These are phyloP conservation scores for Eupithecia pulchellata DNA, from an alignment of 2,888 invertebrate species.

Conservation along the genomic window DNA sequence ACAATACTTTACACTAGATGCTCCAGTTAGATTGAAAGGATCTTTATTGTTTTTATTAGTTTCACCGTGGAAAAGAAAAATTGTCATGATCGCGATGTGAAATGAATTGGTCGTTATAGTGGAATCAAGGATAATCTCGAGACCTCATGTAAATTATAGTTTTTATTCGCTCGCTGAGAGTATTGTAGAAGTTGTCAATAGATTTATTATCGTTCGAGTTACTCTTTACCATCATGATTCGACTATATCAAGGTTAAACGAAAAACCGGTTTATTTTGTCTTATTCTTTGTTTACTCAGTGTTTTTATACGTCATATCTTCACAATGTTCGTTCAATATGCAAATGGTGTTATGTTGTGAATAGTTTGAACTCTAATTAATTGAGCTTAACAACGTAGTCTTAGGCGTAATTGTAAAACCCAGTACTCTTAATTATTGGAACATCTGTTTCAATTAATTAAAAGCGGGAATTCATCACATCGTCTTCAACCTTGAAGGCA, in stretches of 20 bases:
- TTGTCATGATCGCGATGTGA: neutral
- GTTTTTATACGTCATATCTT: neutral
- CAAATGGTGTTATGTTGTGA: neutral
- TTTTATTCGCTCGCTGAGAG: neutral
- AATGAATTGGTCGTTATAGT: conserved; percentile 1
- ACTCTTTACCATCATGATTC: conserved; percentile 25
- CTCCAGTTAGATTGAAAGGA: neutral
- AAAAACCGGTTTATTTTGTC: conserved; percentile 6
- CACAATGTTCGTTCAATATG: neutral
- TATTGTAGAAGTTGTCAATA: conserved; percentile 15
- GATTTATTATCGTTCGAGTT: conserved; percentile 16
- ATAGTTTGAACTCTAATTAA: neutral
- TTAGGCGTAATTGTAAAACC: conserved; percentile 13
- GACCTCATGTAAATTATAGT: conserved; percentile 15
- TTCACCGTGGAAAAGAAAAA: conserved; percentile 1
- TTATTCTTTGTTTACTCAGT: neutral
- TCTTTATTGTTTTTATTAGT: neutral
- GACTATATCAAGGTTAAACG: conserved; percentile 16
- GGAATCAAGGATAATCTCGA: conserved; percentile 3
- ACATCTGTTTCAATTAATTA: conserved; percentile 34
- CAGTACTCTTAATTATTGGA: conserved; percentile 21
- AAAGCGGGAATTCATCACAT: conserved; percentile 23
- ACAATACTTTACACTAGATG: too few species aligned
- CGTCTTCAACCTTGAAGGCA: conserved; percentile 21
- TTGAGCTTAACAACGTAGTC: conserved; percentile 9